Base-by-base conservation (phyloP, 2,797 vertebrate species). In the Phalanger gymnotis region DNA sequence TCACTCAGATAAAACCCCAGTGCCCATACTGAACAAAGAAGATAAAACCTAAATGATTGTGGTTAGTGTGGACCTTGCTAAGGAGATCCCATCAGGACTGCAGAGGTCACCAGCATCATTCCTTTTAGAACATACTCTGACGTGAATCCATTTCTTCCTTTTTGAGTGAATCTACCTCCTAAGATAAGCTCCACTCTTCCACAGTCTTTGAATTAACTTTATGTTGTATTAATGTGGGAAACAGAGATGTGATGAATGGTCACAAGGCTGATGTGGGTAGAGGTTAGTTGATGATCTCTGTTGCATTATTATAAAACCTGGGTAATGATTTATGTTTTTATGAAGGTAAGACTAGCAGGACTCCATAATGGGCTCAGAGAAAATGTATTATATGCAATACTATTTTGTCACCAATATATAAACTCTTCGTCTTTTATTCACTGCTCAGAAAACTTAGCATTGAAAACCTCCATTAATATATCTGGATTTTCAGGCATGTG, bases 1-100 rank as follows among this genome's bases (percentile, higher is more conserved):
- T 94, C 27, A 73, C 57, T 31, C 94, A 96, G 96, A 93, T 95
- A 94, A 95, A 96, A 53, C 97, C 94, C n/a, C 4, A 55, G 95
- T 52, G 94, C 19, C 91, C 94, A 2, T 53, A 95, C 90, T 92
- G 51, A 57, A 92, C 91, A 92, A 58, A 91, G 19, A 34, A 94
- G 51, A 95, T 95, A 92, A 93, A 96, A 52, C 7, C 89, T 5
- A 6, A 47, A 22, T 87, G 54, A 9, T 34, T 92, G 81, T 93
- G 51, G 54, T 54, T 93, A 93, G 73, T n/a, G 51, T 3, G 90
- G 52, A 73, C 90, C 6, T 34, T 73, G 19, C 2, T 19, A 53
- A 11, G 7, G 5, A 87, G 27, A 81, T 1, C 40, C 54, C 31
- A 87, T 40, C 5, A n/a, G 91, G 25, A 61, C 55, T 92, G 91